These are phyloP conservation scores for Stegostoma tigrinum DNA, from an alignment of 2,113 vertebrate genomes.

Conservation along the genomic window DNA sequence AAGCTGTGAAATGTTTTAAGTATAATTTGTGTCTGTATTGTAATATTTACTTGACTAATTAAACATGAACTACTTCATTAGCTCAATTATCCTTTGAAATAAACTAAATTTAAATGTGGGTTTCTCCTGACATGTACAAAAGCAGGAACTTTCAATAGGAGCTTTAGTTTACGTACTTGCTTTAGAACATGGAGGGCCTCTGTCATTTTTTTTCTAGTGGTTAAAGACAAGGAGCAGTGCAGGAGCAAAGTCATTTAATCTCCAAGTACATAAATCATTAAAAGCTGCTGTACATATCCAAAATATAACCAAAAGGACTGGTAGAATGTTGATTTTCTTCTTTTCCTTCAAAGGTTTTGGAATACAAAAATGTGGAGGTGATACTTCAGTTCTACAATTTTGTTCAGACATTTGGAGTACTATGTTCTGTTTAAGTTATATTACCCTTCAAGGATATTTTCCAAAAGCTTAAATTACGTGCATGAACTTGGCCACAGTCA, in stretches of 20 bases:
- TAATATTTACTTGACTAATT: slow-evolving; percentile 3
- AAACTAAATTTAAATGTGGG: background rate
- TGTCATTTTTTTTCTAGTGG: background rate
- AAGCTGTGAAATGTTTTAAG: background rate
- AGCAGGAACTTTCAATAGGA: background rate
- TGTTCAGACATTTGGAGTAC: background rate
- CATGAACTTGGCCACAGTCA: background rate
- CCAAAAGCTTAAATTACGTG: background rate
- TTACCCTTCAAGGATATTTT: background rate
- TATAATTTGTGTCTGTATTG: background rate
- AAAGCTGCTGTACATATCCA: background rate
- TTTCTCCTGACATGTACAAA: background rate
- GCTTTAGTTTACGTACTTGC: background rate
- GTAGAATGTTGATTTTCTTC: background rate
- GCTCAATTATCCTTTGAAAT: background rate
- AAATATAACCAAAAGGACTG: background rate
- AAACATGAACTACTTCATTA: background rate
- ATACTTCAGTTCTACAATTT: background rate
- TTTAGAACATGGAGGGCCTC: background rate
- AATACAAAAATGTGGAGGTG: background rate
- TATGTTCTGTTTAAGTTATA: background rate
- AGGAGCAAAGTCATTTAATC: background rate
- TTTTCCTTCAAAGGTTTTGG: background rate
- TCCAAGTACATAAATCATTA: background rate
- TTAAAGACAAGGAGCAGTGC: background rate